phyloP scores from a whole-genome alignment of 1,140 invertebrate species.

The Eciton burchellii region DNA sequence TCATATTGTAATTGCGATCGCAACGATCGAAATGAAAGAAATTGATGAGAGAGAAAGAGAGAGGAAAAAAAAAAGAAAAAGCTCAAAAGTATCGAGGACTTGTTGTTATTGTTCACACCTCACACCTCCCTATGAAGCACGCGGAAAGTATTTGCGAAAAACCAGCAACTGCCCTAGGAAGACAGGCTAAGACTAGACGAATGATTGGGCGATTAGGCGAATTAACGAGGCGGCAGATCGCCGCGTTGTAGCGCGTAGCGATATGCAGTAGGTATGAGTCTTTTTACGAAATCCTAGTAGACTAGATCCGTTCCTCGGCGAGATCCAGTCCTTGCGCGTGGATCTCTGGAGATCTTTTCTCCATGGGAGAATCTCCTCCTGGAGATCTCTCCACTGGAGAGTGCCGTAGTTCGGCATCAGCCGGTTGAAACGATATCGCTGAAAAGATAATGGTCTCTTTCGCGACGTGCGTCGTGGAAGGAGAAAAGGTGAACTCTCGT shows the following conservation, averaged over 20 bases:
- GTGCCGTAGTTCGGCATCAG: neutral
- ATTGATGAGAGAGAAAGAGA: slow-evolving; percentile 69
- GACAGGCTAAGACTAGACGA: slow-evolving; percentile 57
- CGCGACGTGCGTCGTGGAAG: slow-evolving; percentile 14
- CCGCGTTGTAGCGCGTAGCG: slow-evolving; percentile 42
- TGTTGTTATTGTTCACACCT: slow-evolving; percentile 75
- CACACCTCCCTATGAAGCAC: slow-evolving; percentile 70
- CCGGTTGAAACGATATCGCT: neutral
- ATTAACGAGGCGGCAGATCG: slow-evolving; percentile 49
- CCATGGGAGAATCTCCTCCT: too few relatives aligned
- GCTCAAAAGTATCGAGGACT: slow-evolving; percentile 34
- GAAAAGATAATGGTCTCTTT: neutral
- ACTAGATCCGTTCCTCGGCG: slow-evolving; percentile 14
- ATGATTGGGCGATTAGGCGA: slow-evolving; percentile 36
- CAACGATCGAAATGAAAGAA: slow-evolving; percentile 65
- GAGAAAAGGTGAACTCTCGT: slow-evolving; percentile 20
- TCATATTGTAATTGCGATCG: slow-evolving; percentile 73
- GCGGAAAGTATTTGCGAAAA: slow-evolving; percentile 42
- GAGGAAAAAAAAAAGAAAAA: slow-evolving; percentile 65
- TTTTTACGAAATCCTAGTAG: slow-evolving; percentile 64
- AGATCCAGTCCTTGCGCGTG: too few relatives aligned
- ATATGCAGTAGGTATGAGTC: slow-evolving; percentile 72
- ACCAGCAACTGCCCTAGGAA: slow-evolving; percentile 81
- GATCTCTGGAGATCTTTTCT: too few relatives aligned
- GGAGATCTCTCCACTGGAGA: slow-evolving; percentile 2